These are phyloP conservation scores for Notodromas monacha DNA, from an alignment of 2,888 invertebrate genomes.

Conservation along the genomic window DNA sequence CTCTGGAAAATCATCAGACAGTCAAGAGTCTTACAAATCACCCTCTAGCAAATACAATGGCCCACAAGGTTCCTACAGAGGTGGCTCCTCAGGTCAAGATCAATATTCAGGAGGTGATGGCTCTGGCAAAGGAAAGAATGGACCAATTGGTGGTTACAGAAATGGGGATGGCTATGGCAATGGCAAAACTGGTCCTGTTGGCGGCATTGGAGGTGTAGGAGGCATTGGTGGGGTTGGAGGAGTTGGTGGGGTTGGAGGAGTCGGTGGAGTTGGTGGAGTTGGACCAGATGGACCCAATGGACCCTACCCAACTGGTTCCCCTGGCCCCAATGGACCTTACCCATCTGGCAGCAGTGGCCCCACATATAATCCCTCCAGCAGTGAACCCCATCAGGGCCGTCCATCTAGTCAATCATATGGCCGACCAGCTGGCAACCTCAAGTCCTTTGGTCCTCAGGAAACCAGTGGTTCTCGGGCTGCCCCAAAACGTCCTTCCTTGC, in stretches of 20 bases:
- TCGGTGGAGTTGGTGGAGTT: too few relatives aligned
- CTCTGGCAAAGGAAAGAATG: neutral
- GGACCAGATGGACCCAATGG: too few relatives aligned
- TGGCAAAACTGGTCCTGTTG: constrained; percentile 1
- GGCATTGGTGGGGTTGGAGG: too few relatives aligned
- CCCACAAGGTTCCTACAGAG: neutral
- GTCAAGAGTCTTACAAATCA: too few relatives aligned
- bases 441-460: constrained; percentile 1
- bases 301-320: too few relatives aligned
- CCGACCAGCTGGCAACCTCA: constrained; percentile 5
- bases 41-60: constrained; percentile 5
- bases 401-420: too few relatives aligned
- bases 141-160: neutral
- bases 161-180: neutral
- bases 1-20: too few relatives aligned
- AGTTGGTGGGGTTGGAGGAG: too few relatives aligned
- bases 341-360: too few relatives aligned
- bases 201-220: constrained; percentile 6
- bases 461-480: constrained; percentile 6
- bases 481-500: neutral
- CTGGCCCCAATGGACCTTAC: too few relatives aligned
- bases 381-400: too few relatives aligned
- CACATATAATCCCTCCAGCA: too few relatives aligned
- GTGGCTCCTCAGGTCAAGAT: constrained; percentile 6
- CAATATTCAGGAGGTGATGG: neutral